Base-by-base conservation (phyloP, 2,113 vertebrate genomes). In the Nothocercus nigrocapillus region DNA sequence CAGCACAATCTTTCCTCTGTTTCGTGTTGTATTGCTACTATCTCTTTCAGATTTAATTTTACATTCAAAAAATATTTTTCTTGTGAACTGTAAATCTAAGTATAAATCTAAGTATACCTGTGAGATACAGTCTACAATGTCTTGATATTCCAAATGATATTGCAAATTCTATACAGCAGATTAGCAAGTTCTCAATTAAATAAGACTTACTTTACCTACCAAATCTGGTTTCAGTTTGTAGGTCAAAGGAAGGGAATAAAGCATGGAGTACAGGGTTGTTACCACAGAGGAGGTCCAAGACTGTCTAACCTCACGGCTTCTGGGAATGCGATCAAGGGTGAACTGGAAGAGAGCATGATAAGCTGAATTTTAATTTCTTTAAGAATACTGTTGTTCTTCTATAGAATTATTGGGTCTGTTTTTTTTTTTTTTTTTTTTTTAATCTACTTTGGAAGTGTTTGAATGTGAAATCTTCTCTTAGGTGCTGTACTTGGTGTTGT, bases 291-390 rank as follows among this genome's bases (percentile, higher is more conserved):
- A 99, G 13, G 78, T 96, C 99, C 99, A 99, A 3, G 99, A 98
- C 82, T 99, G 99, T 44, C 90, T 97, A 22, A 99, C 99, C 96
- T 99, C 99, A 3, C 99, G 98, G 94, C 99, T 99, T 18, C 99
- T 98, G 24, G 99, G 99, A 94, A 99, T 98, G 53, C 96, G 97
- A 81, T 98, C 97, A 66, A 99, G 97, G 68, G 97, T 97, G 95
- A 98, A 99, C 99, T 99, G 83, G 18, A 96, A 95, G 64, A 95
- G 18, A 95, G 95, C 2, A 90, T 1, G 3, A 85, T 63, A 92
- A 93, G 53, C 12, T 2, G 32, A 93, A 69, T 4, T 58, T n/a
- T 90, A 69, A 93, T 53, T 93, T 74, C 73, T 25, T 56, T 64
- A 82, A 81, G 64, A 78, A 81, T 20, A 25, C 6, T 73, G 28